Evolutionary conservation across 2,888 invertebrate genomes (phyloP).

Genomic region (Stomorhina lunata): DNA sequence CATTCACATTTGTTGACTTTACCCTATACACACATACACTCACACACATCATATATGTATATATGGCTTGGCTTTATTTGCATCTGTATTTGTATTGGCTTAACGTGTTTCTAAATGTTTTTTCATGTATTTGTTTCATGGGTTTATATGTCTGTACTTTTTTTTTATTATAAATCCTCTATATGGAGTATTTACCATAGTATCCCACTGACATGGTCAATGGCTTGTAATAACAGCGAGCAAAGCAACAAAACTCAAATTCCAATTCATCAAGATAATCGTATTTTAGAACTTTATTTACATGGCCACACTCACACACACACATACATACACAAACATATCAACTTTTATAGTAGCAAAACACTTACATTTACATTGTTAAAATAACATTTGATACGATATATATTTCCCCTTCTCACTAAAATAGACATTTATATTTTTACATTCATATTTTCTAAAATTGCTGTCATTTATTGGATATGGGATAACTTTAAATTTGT

Average conservation of each 20-base stretch:
- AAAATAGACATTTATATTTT: not conserved
- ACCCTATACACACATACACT: conserved; percentile 10
- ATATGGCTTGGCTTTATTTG: not conserved
- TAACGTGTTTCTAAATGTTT: not conserved
- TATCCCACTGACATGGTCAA: conserved; percentile 64
- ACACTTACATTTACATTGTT: not conserved
- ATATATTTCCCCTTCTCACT: not conserved
- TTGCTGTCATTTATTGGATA: too few species aligned
- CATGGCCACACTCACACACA: conserved; percentile 44
- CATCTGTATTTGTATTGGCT: not conserved
- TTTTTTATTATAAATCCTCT: conserved; percentile 30
- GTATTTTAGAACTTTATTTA: conserved; percentile 77
- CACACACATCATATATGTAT: not conserved
- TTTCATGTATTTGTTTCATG: not conserved
- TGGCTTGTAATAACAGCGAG: conserved; percentile 66
- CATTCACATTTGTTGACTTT: conserved; percentile 55
- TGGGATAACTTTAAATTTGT: too few species aligned
- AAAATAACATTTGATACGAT: conserved; percentile 35
- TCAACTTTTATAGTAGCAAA: not conserved
- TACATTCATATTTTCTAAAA: too few species aligned
- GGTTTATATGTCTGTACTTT: not conserved
- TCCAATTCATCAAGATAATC: conserved; percentile 78
- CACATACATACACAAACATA: not conserved
- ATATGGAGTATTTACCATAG: conserved; percentile 18
- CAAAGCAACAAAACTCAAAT: conserved; percentile 75